phyloP scores from a whole-genome alignment of 2,888 invertebrate species.

The Campopleginae sp. region DNA sequence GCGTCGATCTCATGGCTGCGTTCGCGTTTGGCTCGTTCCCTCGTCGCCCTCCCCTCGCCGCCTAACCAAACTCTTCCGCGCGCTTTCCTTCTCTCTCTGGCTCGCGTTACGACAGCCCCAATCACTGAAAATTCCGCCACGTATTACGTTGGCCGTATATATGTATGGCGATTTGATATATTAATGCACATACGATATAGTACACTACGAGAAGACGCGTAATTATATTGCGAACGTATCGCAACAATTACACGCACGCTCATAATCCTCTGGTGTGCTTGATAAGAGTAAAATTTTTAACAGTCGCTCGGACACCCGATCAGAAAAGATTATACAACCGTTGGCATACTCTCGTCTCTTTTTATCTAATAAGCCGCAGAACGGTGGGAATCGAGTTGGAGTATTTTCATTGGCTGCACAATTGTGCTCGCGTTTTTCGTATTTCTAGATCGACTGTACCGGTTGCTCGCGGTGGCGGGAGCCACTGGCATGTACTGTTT shows the following conservation, averaged over 20 bases:
- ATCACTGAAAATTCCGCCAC: slow-evolving; percentile 61
- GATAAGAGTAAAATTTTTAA: slow-evolving; percentile 40
- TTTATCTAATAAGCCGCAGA: slow-evolving; percentile 11
- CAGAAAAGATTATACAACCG: slow-evolving; percentile 32
- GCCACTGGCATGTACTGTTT: neutral
- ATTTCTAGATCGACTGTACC: slow-evolving; percentile 1
- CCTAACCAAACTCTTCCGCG: slow-evolving; percentile 1
- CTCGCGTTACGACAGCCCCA: slow-evolving; percentile 24
- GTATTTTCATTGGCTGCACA: neutral
- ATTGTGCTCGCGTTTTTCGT: slow-evolving; percentile 1
- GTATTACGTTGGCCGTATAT: slow-evolving; percentile 40
- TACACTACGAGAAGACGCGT: slow-evolving; percentile 5
- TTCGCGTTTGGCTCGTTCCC: slow-evolving; percentile 44
- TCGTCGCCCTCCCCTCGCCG: slow-evolving; percentile 2
- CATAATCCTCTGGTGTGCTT: neutral
- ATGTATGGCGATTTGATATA: neutral
- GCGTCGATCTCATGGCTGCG: slow-evolving; percentile 64
- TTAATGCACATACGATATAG: neutral
- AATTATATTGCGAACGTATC: slow-evolving; percentile 24
- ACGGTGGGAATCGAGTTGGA: neutral
- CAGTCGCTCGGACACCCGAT: slow-evolving; percentile 37
- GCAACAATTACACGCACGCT: slow-evolving; percentile 14
- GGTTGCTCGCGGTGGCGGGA: slow-evolving; percentile 7
- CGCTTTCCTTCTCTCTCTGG: slow-evolving; percentile 6
- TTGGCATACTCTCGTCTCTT: slow-evolving; percentile 17